Percentiles rank a stretch among this genome's conserved stretches.
Evolutionary conservation across 2,888 invertebrate genomes (phyloP).

Genomic region (Nomada fabriciana): DNA sequence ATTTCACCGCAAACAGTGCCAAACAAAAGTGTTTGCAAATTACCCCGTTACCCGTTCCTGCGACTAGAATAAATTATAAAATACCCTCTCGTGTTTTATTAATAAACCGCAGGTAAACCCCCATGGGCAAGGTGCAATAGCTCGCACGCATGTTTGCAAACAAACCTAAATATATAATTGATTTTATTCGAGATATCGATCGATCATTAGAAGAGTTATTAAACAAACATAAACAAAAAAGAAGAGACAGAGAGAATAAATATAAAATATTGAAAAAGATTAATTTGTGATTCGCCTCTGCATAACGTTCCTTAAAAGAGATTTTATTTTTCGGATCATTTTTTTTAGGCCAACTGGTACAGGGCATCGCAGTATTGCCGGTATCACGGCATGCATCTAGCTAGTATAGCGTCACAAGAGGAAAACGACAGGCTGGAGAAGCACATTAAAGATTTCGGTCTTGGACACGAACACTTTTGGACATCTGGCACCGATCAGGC

Average conservation of each 20-base stretch:
- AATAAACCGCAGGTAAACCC: conserved; percentile 26
- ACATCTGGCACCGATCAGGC: conserved; percentile 96
- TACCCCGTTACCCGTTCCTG: too few relatives aligned
- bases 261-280: neutral
- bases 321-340: conserved; percentile 31
- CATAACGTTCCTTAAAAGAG: conserved; percentile 1
- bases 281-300: conserved; percentile 21
- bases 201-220: neutral
- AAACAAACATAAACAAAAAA: neutral
- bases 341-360: conserved; percentile 94
- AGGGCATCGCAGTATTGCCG: conserved; percentile 96
- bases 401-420: conserved; percentile 95
- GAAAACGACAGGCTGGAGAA: conserved; percentile 96
- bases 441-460: conserved; percentile 94
- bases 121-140: conserved; percentile 13
- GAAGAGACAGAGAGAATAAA: neutral
- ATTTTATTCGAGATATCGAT: conserved; percentile 14
- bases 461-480: conserved; percentile 97
- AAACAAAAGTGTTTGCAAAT: too few relatives aligned
- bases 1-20: neutral
- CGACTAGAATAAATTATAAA: conserved; percentile 32
- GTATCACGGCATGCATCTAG: conserved; percentile 97
- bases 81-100: conserved; percentile 31
- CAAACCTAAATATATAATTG: neutral
- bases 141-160: conserved; percentile 28